Percentiles rank a stretch among this genome's conserved stretches.
Evolutionary conservation across 2,888 invertebrate genomes (phyloP).

Genomic region (Nezara viridula): DNA sequence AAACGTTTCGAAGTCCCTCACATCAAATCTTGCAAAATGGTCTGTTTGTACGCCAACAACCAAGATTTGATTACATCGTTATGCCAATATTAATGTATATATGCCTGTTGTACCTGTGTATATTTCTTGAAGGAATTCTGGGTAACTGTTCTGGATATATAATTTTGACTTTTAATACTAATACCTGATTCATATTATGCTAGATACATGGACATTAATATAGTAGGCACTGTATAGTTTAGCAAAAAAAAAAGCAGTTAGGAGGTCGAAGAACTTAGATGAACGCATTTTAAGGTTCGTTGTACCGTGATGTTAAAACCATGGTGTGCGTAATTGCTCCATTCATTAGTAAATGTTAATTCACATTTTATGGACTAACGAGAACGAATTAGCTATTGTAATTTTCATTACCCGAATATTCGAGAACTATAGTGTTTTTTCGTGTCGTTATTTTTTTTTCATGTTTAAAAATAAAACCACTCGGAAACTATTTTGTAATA

Average conservation of each 20-base stretch:
- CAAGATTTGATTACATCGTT: no score
- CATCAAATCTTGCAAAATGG: no score
- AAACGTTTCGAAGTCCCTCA: no score
- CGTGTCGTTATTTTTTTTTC: neutral
- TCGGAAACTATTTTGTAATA: neutral
- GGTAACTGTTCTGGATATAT: no score
- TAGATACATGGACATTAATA: no score
- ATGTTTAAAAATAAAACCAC: neutral
- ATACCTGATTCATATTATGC: no score
- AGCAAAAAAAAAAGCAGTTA: neutral
- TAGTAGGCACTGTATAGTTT: neutral
- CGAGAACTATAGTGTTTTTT: no score
- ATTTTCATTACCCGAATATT: neutral
- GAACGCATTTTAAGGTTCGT: constrained; percentile 34
- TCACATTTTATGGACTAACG: constrained; percentile 34
- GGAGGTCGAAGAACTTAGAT: constrained; percentile 1
- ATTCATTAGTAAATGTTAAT: constrained; percentile 55
- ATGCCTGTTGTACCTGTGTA: no score
- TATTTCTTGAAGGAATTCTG: no score
- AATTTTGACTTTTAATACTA: no score
- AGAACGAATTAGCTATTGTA: neutral
- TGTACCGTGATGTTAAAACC: neutral
- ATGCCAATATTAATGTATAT: no score
- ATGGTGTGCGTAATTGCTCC: neutral
- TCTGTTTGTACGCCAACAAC: no score